Conservation (phyloP, 2,797 vertebrate genomes). For the Enteromius mattozi region DNA sequence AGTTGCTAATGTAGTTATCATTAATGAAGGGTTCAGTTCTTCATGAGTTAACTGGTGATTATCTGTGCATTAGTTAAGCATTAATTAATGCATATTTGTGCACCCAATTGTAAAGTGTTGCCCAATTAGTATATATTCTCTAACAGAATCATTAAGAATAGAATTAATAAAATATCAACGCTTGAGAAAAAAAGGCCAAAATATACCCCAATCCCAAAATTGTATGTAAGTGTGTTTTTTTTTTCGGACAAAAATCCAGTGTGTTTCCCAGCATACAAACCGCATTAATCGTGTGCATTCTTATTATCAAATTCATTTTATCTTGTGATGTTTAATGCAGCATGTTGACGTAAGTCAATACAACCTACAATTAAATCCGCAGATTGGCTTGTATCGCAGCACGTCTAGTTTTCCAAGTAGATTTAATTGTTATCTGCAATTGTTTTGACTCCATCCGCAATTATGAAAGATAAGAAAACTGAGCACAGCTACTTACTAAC, state of each 20-base stretch:
- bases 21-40: no score
- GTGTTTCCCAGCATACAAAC: neutral
- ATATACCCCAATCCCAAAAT: neutral
- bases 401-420: conserved; percentile 9
- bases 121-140: neutral
- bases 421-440: conserved; percentile 25
- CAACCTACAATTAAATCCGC: conserved; percentile 15
- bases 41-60: no score
- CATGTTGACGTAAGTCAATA: neutral
- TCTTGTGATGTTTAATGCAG: conserved; percentile 16
- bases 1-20: no score
- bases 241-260: neutral
- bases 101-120: no score
- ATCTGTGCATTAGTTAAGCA: no score
- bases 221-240: neutral
- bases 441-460: conserved; percentile 24
- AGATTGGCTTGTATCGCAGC: conserved; percentile 2
- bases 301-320: conserved; percentile 2
- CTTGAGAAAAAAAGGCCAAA: neutral
- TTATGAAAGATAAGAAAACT: conserved; percentile 35
- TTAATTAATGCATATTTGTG: no score
- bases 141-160: neutral
- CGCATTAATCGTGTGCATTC: neutral
- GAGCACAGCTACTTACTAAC: conserved; percentile 15
- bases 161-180: neutral